A percentile compares a stretch with the other conserved stretches of the same genome.
Conservation (phyloP, 1,140 invertebrate species). For the Anagrus nilaparvatae region DNA sequence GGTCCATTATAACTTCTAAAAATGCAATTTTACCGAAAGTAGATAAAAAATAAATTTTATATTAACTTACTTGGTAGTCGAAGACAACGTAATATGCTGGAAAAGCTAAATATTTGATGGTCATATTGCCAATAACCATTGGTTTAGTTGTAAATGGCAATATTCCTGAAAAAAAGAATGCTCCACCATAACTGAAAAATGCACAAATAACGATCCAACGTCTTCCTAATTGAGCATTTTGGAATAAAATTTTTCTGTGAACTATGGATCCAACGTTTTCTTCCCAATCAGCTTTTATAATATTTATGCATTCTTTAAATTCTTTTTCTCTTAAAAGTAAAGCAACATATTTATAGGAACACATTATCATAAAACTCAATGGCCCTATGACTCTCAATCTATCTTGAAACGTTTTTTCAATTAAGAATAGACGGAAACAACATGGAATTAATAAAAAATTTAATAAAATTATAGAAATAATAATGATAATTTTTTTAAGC, state of each 20-base stretch:
- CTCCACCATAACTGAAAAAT: slow-evolving; percentile 17
- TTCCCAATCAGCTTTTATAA: slow-evolving; percentile 21
- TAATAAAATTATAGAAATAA: not conserved
- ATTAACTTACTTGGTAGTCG: slow-evolving; percentile 13
- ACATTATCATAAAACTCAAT: not conserved
- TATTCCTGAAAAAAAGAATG: slow-evolving; percentile 15
- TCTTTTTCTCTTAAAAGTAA: not conserved
- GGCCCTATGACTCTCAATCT: not conserved
- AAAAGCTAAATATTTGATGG: slow-evolving; percentile 14
- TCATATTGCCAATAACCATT: slow-evolving; percentile 1
- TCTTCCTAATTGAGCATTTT: slow-evolving; percentile 10
- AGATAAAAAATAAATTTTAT: not conserved
- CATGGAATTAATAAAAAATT: slow-evolving; percentile 4
- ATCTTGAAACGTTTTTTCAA: slow-evolving; percentile 6
- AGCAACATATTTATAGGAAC: not conserved
- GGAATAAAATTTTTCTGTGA: slow-evolving; percentile 17
- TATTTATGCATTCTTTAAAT: slow-evolving; percentile 13
- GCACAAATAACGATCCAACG: slow-evolving; percentile 10
- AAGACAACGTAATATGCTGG: slow-evolving; percentile 21
- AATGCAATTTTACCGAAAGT: too few species aligned
- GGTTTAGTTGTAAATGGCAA: slow-evolving; percentile 13
- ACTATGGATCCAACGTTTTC: not conserved
- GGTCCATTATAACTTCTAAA: too few species aligned
- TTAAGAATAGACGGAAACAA: slow-evolving; percentile 2
- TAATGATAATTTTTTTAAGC: not conserved